Evolutionary conservation across 2,888 invertebrate species (phyloP).

Genomic region (Smittia sp.): DNA sequence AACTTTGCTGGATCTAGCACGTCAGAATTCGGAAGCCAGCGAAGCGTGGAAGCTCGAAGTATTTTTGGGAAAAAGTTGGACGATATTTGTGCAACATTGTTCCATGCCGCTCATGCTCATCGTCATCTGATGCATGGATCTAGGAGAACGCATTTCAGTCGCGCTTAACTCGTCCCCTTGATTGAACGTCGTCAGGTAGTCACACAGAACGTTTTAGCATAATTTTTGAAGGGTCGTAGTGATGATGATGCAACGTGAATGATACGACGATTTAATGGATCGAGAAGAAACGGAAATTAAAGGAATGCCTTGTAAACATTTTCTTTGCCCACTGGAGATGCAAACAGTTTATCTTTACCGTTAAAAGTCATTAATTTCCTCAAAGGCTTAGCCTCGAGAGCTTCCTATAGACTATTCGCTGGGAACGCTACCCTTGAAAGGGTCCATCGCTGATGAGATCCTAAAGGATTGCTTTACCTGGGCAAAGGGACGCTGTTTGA

Average conservation of each 20-base stretch:
- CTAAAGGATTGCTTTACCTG: slow-evolving; percentile 12
- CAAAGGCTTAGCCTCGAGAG: neutral
- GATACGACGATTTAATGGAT: slow-evolving; percentile 14
- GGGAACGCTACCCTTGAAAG: neutral
- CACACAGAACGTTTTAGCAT: neutral
- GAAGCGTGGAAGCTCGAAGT: neutral
- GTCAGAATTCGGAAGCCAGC: neutral
- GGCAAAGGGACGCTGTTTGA: neutral
- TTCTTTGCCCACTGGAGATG: neutral
- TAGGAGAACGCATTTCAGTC: slow-evolving; percentile 19
- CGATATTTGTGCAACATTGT: slow-evolving; percentile 6
- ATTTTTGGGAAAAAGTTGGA: neutral
- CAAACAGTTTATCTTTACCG: neutral
- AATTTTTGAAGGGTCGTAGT: neutral
- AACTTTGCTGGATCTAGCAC: neutral
- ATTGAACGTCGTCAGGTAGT: slow-evolving; percentile 9
- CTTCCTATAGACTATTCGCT: neutral
- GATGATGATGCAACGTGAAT: neutral
- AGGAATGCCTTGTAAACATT: neutral
- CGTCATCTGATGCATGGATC: slow-evolving; percentile 18
- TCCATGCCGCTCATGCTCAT: neutral
- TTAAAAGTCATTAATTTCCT: slow-evolving; percentile 35
- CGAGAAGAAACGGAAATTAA: neutral
- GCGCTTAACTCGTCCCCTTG: neutral
- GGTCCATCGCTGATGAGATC: neutral